These are phyloP conservation scores for Paracyprichromis sp. DNA, from an alignment of 2,113 vertebrate species.

Conservation along the genomic window DNA sequence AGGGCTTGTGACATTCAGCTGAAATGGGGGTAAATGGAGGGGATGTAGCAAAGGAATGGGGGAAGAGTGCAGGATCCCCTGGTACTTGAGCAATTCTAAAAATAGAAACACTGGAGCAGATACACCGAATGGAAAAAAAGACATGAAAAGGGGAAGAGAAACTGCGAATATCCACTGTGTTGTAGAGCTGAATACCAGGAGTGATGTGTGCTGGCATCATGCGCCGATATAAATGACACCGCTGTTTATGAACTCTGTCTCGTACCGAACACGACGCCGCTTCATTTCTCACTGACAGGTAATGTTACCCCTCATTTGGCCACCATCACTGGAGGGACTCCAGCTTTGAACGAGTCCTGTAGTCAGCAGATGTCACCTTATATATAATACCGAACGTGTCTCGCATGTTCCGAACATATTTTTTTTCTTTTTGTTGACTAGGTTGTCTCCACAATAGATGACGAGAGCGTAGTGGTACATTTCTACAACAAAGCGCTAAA, in stretches of 20 bases:
- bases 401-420: neutral
- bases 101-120: constrained; percentile 27
- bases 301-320: constrained; percentile 12
- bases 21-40: neutral
- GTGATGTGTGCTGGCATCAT: neutral
- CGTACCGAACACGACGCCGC: neutral
- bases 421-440: neutral
- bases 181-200: neutral
- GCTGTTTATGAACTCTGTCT: neutral
- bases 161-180: neutral
- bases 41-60: neutral
- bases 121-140: neutral
- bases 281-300: constrained; percentile 3
- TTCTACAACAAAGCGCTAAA: neutral
- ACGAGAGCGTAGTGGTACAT: neutral
- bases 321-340: neutral
- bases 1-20: neutral
- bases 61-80: constrained; percentile 28
- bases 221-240: neutral
- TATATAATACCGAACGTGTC: neutral
- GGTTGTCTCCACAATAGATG: neutral
- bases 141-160: neutral
- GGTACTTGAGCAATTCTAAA: constrained; percentile 45
- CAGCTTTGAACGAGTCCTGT: neutral
- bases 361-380: neutral